Base-by-base conservation (phyloP, 2,888 invertebrate genomes). In the Thysanoteuthis rhombus region DNA sequence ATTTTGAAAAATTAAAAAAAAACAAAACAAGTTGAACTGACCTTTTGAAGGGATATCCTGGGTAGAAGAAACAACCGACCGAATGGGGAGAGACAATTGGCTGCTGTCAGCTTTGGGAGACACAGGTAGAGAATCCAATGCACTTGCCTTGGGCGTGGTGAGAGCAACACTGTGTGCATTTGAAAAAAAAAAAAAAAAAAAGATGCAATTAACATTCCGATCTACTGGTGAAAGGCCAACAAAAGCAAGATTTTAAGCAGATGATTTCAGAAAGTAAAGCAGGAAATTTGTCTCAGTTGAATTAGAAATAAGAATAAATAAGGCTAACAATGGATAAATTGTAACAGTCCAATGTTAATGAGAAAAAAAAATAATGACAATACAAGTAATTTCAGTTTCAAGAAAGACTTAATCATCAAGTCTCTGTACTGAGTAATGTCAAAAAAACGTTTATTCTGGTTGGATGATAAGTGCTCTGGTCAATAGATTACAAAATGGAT, bases 21-120 rank as follows among this genome's bases (percentile, higher is more conserved):
- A 92, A 92, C n/a, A 42, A n/a, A 32, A 42, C 1, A 32, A 92
- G 19, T 92, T 2, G 12, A n/a, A 75, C 75, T 36, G 36, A 92
- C 92, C 92, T 92, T 92, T 92, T 4, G 92, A 92, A 28, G 92
- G 92, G n/a, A 42, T 92, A 40, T 92, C 92, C 92, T 45, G 45
- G 10, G 42, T 19, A 40, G 40, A 45, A 45, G 42, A 36, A 16
- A 32, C 36, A 42, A 8, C 22, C 10, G 75, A 36, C 92, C 22
- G 28, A 19, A 92, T 32, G 6, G 92, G 92, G n/a, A 92, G 36
- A 40, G 40, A 45, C 32, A 92, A 92, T 32, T 92, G 92, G 45
- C 42, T 40, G 45, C 92, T 42, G 10, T 92, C 92, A 32, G 92
- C n/a, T 92, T 92, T 92, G 16, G 92, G 92, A 92, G 92, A 92